Evolutionary conservation across 1,140 invertebrate species (phyloP), one percentile per base, ranked within the genome.

Genomic region (Pectinophora gossypiella): DNA sequence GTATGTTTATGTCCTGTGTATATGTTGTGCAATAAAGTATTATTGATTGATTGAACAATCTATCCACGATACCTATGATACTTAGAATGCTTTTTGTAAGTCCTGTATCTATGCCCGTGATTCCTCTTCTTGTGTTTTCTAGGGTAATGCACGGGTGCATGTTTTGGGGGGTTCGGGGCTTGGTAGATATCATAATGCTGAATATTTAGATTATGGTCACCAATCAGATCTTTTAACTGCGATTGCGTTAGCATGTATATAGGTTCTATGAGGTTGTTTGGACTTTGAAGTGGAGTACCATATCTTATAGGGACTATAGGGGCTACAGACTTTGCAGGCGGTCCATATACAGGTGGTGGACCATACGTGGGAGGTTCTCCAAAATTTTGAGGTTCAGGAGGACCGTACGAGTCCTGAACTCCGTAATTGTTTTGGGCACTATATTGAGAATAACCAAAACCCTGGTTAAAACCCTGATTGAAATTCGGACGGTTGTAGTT

Each of bases 131-230:
- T 72, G 13, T 72, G 61, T 54, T 72, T 75, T 19, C 61, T 66
- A 23, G 61, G 68, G 27, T 51, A 57, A 43, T 69, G 61, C 16
- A 27, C 35, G 0, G 47, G 21, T 42, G 58, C 61, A 38, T 56
- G 56, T 54, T 65, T 59, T 27, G 55, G 64, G 51, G 65, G 57
- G 27, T 57, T 68, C 64, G 48, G 61, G 42, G 16, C 70, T 42
- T 86, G 83, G 27, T 64, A 81, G 2, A 86, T 64, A 45, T 84
- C 78, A 35, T 81, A 67, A 62, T 84, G 79, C 53, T 77, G 65
- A 36, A 83, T 81, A 51, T 86, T 84, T 19, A 84, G 60, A 58
- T 83, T 85, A 15, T 71, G 68, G 20, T 76, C 70, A 1, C 72
- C 73, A 19, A 85, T 49, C 19, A 85, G 51, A 35, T 71, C 61